Percentiles rank a stretch among this genome's conserved stretches.
Evolutionary conservation across 2,797 vertebrate species (phyloP).

Genomic region (Neolamprologus multifasciatus): DNA sequence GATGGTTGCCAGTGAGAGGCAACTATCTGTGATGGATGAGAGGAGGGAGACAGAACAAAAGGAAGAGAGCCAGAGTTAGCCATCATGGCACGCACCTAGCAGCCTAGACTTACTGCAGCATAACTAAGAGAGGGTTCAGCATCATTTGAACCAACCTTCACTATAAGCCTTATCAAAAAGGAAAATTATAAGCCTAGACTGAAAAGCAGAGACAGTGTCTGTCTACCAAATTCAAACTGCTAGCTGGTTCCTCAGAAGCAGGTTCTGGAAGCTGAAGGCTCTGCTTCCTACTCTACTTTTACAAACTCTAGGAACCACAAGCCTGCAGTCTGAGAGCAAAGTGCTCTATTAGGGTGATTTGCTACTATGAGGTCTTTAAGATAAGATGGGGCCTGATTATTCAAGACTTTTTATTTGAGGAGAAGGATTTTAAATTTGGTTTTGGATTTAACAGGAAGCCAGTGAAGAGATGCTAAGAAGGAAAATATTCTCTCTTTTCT

Average conservation of each 20-base stretch:
- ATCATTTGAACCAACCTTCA: background rate
- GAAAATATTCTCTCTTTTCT: background rate
- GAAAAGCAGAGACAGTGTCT: fast-evolving
- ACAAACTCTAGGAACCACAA: background rate
- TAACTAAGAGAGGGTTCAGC: background rate
- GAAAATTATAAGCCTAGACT: background rate
- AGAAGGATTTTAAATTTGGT: background rate
- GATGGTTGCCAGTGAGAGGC: background rate
- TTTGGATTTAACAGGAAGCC: background rate
- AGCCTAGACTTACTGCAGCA: background rate
- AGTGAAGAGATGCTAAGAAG: fast-evolving
- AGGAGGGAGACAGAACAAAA: background rate
- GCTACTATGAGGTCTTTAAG: background rate
- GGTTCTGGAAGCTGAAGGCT: background rate
- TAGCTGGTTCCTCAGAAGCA: background rate
- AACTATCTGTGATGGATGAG: background rate
- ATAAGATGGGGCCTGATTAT: background rate
- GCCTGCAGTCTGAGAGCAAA: background rate
- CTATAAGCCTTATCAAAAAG: background rate
- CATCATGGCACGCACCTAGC: background rate
- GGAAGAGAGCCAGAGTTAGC: background rate
- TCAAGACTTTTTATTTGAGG: background rate
- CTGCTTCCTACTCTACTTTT: background rate
- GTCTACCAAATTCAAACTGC: background rate
- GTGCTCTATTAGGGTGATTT: background rate